Conservation (phyloP, 2,888 invertebrate species). For the Trissoscelio sp. region DNA sequence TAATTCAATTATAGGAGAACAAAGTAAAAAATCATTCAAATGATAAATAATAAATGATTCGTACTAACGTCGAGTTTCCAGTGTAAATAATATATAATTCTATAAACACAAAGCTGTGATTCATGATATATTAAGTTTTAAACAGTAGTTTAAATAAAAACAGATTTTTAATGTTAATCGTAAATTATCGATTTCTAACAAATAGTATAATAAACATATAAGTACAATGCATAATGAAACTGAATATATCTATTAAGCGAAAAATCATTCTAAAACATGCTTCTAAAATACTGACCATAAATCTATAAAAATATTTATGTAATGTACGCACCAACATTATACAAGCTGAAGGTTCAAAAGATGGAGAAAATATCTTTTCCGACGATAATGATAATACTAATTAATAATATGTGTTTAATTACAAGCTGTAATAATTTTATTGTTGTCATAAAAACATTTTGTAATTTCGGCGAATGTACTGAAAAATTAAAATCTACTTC, state of each 20-base stretch:
- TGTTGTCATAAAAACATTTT: slow-evolving; percentile 15
- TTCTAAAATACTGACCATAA: slow-evolving; percentile 19
- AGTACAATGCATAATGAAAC: too few species aligned
- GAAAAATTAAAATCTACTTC: slow-evolving; percentile 12
- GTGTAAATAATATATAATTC: too few species aligned
- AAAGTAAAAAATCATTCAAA: too few species aligned
- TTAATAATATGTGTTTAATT: slow-evolving; percentile 30
- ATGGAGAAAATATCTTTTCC: slow-evolving; percentile 21
- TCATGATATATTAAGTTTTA: too few species aligned
- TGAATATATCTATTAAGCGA: not conserved
- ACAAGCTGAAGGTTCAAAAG: slow-evolving; percentile 41
- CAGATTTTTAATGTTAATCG: too few species aligned
- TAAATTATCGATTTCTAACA: too few species aligned
- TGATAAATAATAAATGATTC: too few species aligned
- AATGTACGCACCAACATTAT: slow-evolving; percentile 42
- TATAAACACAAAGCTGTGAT: too few species aligned
- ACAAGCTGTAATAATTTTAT: slow-evolving; percentile 52
- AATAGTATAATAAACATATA: too few species aligned
- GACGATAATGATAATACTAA: slow-evolving; percentile 44
- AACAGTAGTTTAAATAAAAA: too few species aligned
- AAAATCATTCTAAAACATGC: slow-evolving; percentile 1
- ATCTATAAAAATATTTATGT: slow-evolving; percentile 23
- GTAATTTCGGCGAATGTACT: not conserved
- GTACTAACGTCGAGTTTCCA: too few species aligned
- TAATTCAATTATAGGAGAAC: too few species aligned